A percentile compares a stretch with the other conserved stretches of the same genome.
phyloP scores from a whole-genome alignment of 1,140 invertebrate species.

The Orius laevigatus region DNA sequence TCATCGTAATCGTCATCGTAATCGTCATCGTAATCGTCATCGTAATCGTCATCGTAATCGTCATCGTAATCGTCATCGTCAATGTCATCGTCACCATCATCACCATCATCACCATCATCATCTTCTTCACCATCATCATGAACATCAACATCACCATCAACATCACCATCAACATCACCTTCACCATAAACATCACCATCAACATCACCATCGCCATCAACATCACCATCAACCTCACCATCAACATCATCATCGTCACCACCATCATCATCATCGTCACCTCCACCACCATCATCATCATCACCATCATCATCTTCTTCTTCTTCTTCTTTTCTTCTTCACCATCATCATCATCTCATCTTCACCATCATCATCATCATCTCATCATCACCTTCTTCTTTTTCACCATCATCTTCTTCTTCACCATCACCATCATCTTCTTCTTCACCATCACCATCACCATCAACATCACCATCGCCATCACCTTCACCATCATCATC shows the following conservation, averaged over 20 bases:
- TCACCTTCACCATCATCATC: neutral
- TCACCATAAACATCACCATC: conserved; percentile 15
- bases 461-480: neutral
- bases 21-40: no score
- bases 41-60: no score
- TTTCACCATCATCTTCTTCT: no score
- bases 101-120: conserved; percentile 6
- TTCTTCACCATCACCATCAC: no score
- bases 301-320: neutral
- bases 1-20: no score
- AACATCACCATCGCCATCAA: conserved; percentile 2
- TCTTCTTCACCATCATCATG: conserved; percentile 15
- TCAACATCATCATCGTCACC: conserved; percentile 7
- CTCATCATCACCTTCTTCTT: no score
- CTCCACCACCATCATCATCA: neutral
- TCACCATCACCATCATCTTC: no score
- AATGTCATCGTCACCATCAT: conserved; percentile 7
- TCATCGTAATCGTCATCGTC: no score
- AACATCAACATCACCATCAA: conserved; percentile 16
- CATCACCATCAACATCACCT: conserved; percentile 17
- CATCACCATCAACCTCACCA: no score
- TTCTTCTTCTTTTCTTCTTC: neutral
- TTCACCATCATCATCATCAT: no score
- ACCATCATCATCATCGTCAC: conserved; percentile 8
- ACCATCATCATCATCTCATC: conserved; percentile 7